Evolutionary conservation across 2,888 invertebrate genomes (phyloP).

Genomic region (Lasioglossum zephyrum): DNA sequence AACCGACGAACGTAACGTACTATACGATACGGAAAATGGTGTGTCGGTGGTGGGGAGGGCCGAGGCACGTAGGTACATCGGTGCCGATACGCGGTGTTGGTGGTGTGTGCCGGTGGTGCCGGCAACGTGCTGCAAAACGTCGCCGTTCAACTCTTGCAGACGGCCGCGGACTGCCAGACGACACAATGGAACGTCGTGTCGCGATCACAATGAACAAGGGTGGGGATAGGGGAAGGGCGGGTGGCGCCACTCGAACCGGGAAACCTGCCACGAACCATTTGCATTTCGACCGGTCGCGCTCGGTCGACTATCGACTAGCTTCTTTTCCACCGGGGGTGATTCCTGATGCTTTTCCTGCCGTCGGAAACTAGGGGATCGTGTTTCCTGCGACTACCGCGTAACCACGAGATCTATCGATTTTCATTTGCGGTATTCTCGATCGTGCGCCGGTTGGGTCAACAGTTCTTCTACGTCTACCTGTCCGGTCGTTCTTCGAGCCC

Average conservation of each 20-base stretch:
- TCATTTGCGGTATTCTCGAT: background rate
- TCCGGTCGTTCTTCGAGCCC: no score
- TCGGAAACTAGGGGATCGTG: background rate
- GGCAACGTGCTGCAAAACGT: slow-evolving; percentile 67
- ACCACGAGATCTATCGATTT: background rate
- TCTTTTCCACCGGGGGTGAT: background rate
- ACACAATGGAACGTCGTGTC: slow-evolving; percentile 64
- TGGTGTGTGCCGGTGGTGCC: slow-evolving; percentile 29
- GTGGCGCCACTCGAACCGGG: slow-evolving; percentile 1
- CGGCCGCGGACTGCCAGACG: slow-evolving; percentile 72
- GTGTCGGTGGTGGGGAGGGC: slow-evolving; percentile 67
- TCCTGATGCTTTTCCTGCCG: background rate
- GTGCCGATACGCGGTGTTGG: slow-evolving; percentile 68
- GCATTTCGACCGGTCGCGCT: background rate
- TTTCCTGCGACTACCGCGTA: background rate
- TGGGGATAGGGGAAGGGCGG: background rate
- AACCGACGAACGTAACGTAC: slow-evolving; percentile 71
- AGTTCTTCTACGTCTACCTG: background rate
- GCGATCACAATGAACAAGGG: slow-evolving; percentile 14
- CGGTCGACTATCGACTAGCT: background rate
- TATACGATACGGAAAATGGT: slow-evolving; percentile 77
- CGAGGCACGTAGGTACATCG: slow-evolving; percentile 57
- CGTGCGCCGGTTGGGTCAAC: no score
- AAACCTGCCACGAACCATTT: slow-evolving; percentile 12
- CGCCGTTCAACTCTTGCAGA: slow-evolving; percentile 72